Evolutionary conservation across 2,888 invertebrate species (phyloP), one percentile per base, ranked within the genome.

Genomic region (Ormyrus rosae): DNA sequence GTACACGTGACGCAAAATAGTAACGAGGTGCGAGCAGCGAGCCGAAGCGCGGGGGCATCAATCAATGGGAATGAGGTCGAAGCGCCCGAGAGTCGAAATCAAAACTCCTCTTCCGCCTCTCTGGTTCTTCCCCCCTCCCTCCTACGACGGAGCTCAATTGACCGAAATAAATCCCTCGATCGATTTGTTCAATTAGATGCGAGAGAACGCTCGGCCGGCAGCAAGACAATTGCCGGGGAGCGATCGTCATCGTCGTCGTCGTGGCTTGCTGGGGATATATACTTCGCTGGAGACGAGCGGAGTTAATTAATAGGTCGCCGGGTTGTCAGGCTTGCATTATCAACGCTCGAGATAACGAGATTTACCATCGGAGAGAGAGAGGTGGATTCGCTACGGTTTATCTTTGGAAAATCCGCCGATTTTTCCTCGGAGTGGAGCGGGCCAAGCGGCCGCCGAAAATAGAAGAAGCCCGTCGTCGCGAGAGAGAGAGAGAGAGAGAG

Each of bases 121-220:
- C 6, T 8, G 53, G 8, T 60, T 8, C 8, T 3, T 8, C n/a
- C 1, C 46, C 6, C 19, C 4, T 4, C 34, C 34, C 3, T 34
- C 34, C 19, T 19, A 1, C 34, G 34, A 4, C 34, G 34, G 34
- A 4, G n/a, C 13, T 48, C 64, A 58, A 74, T 70, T 68, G 70
- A 46, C 48, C 64, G 51, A 75, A 64, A 69, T 69, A 64, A 69
- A 68, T 74, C 9, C 55, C 50, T 46, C 60, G 55, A 80, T 74
- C 74, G 70, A 79, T 69, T 63, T 56, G 74, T 55, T 74, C 74
- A 46, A 74, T 68, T 65, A 53, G 50, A 19, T 3, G 51, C 7
- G 10, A 1, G 48, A 60, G 46, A n/a, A 6, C 58, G 56, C 56
- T 19, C 50, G 6, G 51, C 55, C 50, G 48, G 13, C 34, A 34